Base-by-base conservation (phyloP, 2,888 invertebrate genomes). In the Gisinianus flammeolus region DNA sequence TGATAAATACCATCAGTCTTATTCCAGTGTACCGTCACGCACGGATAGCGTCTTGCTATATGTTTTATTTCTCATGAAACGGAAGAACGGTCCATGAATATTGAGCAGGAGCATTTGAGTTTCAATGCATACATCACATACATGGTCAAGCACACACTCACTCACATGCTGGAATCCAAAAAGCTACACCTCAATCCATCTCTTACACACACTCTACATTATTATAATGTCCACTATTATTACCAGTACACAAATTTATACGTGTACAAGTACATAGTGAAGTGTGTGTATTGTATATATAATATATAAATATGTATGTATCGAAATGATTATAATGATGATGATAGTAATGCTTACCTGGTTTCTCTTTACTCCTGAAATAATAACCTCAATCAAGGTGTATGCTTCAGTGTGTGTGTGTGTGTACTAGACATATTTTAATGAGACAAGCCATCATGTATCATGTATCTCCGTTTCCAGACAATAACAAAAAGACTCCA, bases 71-170 rank as follows among this genome's bases (percentile, higher is more conserved):
- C 70, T 54, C 54, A 30, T 44, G 26, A 22, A 58, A 33, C 58
- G 72, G 62, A 72, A 72, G 72, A 31, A 72, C 72, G 62, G 62
- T 72, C 22, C 31, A 72, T 72, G 72, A 72, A 72, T 72, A 72
- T 72, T 72, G 72, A 72, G 72, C 62, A 72, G 72, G 12, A 8
- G 52, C 52, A 44, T 44, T 44, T 16, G 16, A 44, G 26, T 64
- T 64, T 24, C 12, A 64, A 64, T 54, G 54, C 54, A 54, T 54
- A 54, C 54, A 54, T 54, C 54, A 54, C 54, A 54, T 54, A 54
- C 54, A 54, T 54, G 54, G 54, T 54, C 54, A 54, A 54, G 54
- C 54, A 54, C 54, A 12, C 4, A n/a, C n/a, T n/a, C n/a, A n/a
- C n/a, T n/a, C n/a, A n/a, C n/a, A n/a, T n/a, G n/a, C n/a, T n/a